Evolutionary conservation across 1,140 invertebrate genomes (phyloP).

Genomic region (Leptoteleia sp.): DNA sequence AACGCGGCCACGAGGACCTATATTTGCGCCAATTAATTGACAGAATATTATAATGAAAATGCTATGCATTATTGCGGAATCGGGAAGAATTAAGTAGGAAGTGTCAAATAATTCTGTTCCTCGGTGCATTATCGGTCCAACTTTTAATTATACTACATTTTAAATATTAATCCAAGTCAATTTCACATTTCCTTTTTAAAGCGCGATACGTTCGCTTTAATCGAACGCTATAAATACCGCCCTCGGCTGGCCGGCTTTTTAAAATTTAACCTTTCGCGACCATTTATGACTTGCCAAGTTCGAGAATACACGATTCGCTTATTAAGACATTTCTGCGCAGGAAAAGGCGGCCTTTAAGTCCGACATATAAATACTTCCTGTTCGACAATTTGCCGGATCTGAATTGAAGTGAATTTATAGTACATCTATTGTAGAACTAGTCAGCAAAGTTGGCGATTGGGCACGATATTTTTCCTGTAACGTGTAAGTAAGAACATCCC

Average conservation of each 20-base stretch:
- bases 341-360: no score
- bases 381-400: no score
- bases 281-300: constrained; percentile 28
- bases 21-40: constrained; percentile 13
- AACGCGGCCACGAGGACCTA: no score
- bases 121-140: constrained; percentile 20
- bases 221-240: constrained; percentile 31
- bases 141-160: constrained; percentile 52
- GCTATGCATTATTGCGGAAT: constrained; percentile 35
- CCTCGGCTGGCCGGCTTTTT: constrained; percentile 8
- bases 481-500: no score
- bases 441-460: no score
- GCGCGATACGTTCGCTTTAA: constrained; percentile 33
- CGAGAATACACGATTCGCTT: constrained; percentile 30
- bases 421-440: no score
- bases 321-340: constrained; percentile 32
- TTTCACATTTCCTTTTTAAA: constrained; percentile 51
- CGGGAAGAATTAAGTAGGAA: constrained; percentile 43
- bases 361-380: no score
- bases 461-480: no score
- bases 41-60: no score
- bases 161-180: constrained; percentile 42
- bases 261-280: constrained; percentile 32
- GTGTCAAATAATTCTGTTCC: constrained; percentile 42
- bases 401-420: constrained; percentile 27